Conservation (phyloP, 2,888 invertebrate species). For the Pedicia rivosa region DNA sequence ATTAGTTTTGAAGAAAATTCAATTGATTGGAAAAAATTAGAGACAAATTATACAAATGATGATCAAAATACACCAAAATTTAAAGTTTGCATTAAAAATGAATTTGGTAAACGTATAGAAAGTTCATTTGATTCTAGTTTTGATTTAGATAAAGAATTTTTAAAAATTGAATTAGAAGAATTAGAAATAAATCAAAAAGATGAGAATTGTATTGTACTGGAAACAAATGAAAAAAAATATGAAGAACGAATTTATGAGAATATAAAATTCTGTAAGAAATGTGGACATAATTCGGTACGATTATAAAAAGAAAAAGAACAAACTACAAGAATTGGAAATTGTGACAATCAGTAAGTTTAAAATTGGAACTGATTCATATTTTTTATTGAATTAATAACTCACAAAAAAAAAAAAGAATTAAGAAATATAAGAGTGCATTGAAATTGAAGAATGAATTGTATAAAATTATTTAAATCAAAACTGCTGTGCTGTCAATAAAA, state of each 20-base stretch:
- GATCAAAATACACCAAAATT: constrained; percentile 11
- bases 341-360: background rate
- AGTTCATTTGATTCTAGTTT: constrained; percentile 15
- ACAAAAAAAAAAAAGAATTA: too few relatives aligned
- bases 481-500: constrained; percentile 4
- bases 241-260: constrained; percentile 4
- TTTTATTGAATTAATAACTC: too few relatives aligned
- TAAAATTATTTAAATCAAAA: too few relatives aligned
- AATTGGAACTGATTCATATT: too few relatives aligned
- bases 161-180: too few relatives aligned
- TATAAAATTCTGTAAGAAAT: constrained; percentile 6
- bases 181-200: too few relatives aligned
- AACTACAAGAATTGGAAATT: background rate
- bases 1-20: background rate
- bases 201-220: too few relatives aligned
- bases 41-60: background rate
- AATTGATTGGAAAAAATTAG: too few relatives aligned
- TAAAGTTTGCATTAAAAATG: constrained; percentile 14
- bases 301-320: background rate
- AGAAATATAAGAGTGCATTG: too few relatives aligned
- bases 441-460: too few relatives aligned
- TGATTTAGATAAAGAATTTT: background rate
- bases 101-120: constrained; percentile 13
- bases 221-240: background rate
- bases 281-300: constrained; percentile 5